A percentile compares a stretch with the other conserved stretches of the same genome.
These are phyloP conservation scores for Chascanopsetta lugubris DNA, from an alignment of 2,113 vertebrate genomes.

Conservation along the genomic window DNA sequence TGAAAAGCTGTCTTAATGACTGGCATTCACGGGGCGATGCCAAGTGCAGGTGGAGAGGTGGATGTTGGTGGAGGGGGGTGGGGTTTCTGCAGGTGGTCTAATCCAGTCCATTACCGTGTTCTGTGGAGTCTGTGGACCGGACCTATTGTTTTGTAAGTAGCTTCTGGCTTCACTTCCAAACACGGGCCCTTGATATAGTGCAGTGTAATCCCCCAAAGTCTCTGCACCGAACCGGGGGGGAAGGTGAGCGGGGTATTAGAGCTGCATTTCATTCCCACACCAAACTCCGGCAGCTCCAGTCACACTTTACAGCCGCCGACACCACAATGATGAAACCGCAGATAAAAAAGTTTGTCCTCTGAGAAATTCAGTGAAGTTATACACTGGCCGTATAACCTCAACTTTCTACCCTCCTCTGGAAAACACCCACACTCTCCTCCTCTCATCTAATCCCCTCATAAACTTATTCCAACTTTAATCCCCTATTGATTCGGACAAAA, in stretches of 20 bases:
- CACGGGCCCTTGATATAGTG: slow-evolving; percentile 30
- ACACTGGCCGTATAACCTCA: slow-evolving; percentile 18
- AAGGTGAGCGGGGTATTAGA: slow-evolving; percentile 7
- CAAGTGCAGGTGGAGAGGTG: slow-evolving; percentile 71
- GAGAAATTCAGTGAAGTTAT: slow-evolving; percentile 8
- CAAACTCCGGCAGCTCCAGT: not conserved
- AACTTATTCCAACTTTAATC: slow-evolving; percentile 65
- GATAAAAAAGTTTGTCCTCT: not conserved
- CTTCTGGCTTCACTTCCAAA: slow-evolving; percentile 36
- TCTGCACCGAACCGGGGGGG: slow-evolving; percentile 10
- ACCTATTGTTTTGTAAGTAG: slow-evolving; percentile 31
- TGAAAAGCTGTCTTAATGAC: slow-evolving; percentile 74
- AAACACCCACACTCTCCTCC: slow-evolving; percentile 18
- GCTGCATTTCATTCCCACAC: not conserved
- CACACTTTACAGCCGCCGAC: slow-evolving; percentile 1
- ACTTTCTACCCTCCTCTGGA: slow-evolving; percentile 12
- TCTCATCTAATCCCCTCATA: slow-evolving; percentile 56
- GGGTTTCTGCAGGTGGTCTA: slow-evolving; percentile 61
- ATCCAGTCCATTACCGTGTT: slow-evolving; percentile 51
- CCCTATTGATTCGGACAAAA: slow-evolving; percentile 67
- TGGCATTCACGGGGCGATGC: slow-evolving; percentile 70
- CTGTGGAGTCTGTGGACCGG: slow-evolving; percentile 22
- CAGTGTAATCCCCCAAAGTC: slow-evolving; percentile 11
- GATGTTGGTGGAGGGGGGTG: slow-evolving; percentile 34
- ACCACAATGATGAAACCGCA: slow-evolving; percentile 4